Percentiles rank a stretch among this genome's conserved stretches.
phyloP scores from a whole-genome alignment of 2,888 invertebrate species.

The Cephalotes varians region DNA sequence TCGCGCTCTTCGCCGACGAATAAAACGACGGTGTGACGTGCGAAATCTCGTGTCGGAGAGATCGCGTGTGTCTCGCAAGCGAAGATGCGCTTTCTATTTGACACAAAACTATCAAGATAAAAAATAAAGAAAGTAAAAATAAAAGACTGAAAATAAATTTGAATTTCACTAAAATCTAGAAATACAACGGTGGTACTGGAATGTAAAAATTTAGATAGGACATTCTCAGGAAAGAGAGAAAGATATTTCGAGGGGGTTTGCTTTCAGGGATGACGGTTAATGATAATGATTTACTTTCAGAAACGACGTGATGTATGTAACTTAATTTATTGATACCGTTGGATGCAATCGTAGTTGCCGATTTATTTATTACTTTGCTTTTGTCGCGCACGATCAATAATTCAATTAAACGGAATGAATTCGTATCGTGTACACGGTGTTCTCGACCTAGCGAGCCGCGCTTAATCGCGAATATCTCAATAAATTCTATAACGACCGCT shows the following conservation, averaged over 20 bases:
- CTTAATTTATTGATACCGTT: conserved; percentile 46
- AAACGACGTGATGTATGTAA: background rate
- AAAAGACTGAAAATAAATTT: background rate
- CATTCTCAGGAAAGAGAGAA: too few species aligned
- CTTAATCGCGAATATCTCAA: background rate
- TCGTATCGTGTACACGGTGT: background rate
- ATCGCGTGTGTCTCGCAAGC: background rate
- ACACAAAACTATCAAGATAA: background rate
- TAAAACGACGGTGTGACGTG: background rate
- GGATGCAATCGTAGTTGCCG: conserved; percentile 24
- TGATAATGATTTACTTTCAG: background rate
- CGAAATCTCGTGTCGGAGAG: background rate
- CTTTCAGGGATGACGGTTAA: background rate
- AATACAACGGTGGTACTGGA: too few species aligned
- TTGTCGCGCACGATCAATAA: conserved; percentile 37
- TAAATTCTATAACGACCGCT: background rate
- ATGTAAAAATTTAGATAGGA: too few species aligned
- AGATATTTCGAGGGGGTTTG: background rate
- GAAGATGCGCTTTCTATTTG: too few species aligned
- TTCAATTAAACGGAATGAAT: conserved; percentile 29
- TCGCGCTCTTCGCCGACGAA: background rate
- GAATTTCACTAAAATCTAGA: background rate
- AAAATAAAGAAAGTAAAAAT: background rate
- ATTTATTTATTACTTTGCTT: conserved; percentile 30
- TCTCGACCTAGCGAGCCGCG: conserved; percentile 17